These are phyloP conservation scores for Phaethornis superciliosus DNA, from an alignment of 2,113 vertebrate species.

Conservation along the genomic window DNA sequence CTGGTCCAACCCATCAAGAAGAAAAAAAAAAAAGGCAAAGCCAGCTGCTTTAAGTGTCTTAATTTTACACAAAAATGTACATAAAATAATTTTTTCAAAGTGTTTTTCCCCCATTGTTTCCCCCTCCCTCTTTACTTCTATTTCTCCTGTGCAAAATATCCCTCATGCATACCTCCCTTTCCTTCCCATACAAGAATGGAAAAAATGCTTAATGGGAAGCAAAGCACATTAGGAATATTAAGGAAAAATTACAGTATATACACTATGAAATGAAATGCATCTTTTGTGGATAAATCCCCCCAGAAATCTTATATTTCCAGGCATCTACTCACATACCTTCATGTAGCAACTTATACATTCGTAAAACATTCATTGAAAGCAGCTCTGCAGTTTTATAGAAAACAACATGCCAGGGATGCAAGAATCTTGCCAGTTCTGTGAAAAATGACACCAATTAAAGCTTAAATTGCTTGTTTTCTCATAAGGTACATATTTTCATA, in stretches of 20 bases:
- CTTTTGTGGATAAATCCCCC: conserved; percentile 82
- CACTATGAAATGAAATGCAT: conserved; percentile 81
- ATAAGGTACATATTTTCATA: conserved; percentile 99
- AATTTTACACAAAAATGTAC: background rate
- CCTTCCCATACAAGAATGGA: conserved; percentile 56
- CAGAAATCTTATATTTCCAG: conserved; percentile 82
- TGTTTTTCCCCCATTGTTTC: background rate
- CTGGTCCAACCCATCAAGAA: background rate
- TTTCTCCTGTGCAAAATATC: conserved; percentile 58
- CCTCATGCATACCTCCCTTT: conserved; percentile 25
- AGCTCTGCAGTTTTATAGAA: conserved; percentile 93
- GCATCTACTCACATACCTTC: conserved; percentile 81
- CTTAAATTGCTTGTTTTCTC: conserved; percentile 98
- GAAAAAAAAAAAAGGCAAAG: background rate
- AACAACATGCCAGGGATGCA: conserved; percentile 92
- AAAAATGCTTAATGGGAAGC: conserved; percentile 75
- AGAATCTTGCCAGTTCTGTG: conserved; percentile 93
- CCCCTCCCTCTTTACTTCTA: conserved; percentile 23
- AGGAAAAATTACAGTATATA: conserved; percentile 73
- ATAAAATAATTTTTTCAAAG: background rate
- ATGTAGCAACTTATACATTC: conserved; percentile 82
- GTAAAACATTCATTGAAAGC: conserved; percentile 93
- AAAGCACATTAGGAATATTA: conserved; percentile 80
- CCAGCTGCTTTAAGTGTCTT: background rate
- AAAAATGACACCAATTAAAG: conserved; percentile 99